Percentiles rank a stretch among this genome's conserved stretches.
Conservation (phyloP, 1,140 invertebrate species). For the Delia radicum region DNA sequence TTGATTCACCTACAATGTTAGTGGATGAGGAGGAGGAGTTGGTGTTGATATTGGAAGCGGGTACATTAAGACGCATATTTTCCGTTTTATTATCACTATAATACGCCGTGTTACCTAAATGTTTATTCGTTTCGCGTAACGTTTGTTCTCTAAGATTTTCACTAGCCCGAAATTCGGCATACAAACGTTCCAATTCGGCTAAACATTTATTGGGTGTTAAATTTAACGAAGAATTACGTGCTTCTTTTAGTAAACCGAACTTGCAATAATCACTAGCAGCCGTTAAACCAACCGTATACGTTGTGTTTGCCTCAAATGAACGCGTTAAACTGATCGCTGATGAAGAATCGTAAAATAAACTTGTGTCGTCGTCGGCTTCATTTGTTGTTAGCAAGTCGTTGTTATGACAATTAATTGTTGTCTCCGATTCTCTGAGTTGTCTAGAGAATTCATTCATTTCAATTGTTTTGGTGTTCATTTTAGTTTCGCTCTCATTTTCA, state of each 20-base stretch:
- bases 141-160: slow-evolving; percentile 38
- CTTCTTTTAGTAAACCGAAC: neutral
- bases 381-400: slow-evolving; percentile 28
- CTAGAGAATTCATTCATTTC: neutral
- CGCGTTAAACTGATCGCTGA: slow-evolving; percentile 48
- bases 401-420: neutral
- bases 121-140: neutral
- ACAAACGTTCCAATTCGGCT: slow-evolving; percentile 52
- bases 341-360: slow-evolving; percentile 13
- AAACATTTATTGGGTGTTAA: slow-evolving; percentile 52
- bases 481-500: neutral
- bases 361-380: slow-evolving; percentile 27
- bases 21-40: neutral
- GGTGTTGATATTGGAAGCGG: slow-evolving; percentile 12
- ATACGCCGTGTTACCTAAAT: neutral
- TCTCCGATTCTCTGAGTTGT: slow-evolving; percentile 11
- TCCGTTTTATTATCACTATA: neutral
- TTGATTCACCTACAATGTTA: too few relatives aligned
- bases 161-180: slow-evolving; percentile 54
- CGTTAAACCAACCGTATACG: neutral
- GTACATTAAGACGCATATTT: slow-evolving; percentile 34
- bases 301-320: slow-evolving; percentile 25
- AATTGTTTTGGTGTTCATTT: neutral
- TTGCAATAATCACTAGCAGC: neutral
- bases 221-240: neutral